phyloP scores from a whole-genome alignment of 2,888 invertebrate species.

The Notocelia uddmanniana region DNA sequence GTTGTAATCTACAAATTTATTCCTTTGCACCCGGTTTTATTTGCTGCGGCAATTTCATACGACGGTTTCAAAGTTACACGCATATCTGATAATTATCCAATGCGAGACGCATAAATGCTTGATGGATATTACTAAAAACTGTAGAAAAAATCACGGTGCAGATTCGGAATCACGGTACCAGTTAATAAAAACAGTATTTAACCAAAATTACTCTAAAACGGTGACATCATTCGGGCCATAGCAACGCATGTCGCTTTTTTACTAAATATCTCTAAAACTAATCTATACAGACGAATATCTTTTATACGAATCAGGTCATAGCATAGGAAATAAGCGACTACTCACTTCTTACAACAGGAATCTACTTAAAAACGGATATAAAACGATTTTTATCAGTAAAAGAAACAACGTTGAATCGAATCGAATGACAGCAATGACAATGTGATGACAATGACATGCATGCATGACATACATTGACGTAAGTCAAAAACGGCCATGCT shows the following conservation, averaged over 20 bases:
- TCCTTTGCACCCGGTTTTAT: too few relatives aligned
- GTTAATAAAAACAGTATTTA: not conserved
- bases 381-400: not conserved
- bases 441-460: too few relatives aligned
- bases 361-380: not conserved
- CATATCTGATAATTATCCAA: not conserved
- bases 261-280: conserved; percentile 25
- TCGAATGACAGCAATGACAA: not conserved
- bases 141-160: not conserved
- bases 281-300: not conserved
- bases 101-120: not conserved
- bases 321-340: conserved; percentile 7
- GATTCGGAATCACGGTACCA: too few relatives aligned
- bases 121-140: not conserved
- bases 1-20: too few relatives aligned
- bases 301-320: not conserved
- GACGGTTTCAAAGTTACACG: too few relatives aligned
- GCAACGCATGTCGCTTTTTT: conserved; percentile 27
- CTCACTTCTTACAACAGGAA: not conserved
- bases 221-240: conserved; percentile 34
- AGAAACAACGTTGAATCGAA: not conserved
- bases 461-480: conserved; percentile 16
- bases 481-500: not conserved
- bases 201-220: not conserved
- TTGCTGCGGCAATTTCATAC: too few relatives aligned